Conservation (phyloP, 2,113 vertebrate species). For the Danionella cerebrum region DNA sequence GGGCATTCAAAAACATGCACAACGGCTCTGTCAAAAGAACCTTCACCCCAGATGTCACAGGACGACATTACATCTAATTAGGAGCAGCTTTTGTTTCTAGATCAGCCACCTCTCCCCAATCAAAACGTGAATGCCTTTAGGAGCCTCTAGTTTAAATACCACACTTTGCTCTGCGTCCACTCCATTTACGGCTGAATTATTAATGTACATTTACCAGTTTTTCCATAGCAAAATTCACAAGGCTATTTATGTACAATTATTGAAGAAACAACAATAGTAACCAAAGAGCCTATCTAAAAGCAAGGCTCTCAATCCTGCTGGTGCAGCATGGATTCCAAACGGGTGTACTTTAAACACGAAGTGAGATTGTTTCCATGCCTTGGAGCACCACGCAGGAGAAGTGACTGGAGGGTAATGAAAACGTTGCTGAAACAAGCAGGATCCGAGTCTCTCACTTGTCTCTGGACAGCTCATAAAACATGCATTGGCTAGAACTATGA, state of each 20-base stretch:
- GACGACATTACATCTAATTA: conserved; percentile 64
- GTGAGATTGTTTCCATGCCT: conserved; percentile 41
- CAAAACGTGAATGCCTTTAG: conserved; percentile 28
- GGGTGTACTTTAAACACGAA: conserved; percentile 43
- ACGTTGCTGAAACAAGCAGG: conserved; percentile 53
- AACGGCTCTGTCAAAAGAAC: conserved; percentile 48
- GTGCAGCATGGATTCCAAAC: conserved; percentile 32
- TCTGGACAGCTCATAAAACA: conserved; percentile 67
- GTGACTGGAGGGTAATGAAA: conserved; percentile 47
- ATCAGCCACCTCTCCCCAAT: conserved; percentile 35
- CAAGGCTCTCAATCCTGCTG: conserved; percentile 16
- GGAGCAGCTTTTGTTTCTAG: conserved; percentile 54
- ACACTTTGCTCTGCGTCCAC: conserved; percentile 14
- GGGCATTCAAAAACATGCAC: conserved; percentile 44
- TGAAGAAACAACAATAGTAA: not conserved
- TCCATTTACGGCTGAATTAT: conserved; percentile 21
- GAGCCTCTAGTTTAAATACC: conserved; percentile 31
- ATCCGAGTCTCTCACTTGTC: conserved; percentile 59
- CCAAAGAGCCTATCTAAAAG: no score
- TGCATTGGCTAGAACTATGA: conserved; percentile 53
- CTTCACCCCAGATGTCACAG: conserved; percentile 53
- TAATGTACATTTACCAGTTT: conserved; percentile 24
- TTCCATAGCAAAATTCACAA: conserved; percentile 8
- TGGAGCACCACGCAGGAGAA: conserved; percentile 20
- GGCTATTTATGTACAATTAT: not conserved